phyloP scores from a whole-genome alignment of 2,113 vertebrate species.

The Mormyrus iriodes region DNA sequence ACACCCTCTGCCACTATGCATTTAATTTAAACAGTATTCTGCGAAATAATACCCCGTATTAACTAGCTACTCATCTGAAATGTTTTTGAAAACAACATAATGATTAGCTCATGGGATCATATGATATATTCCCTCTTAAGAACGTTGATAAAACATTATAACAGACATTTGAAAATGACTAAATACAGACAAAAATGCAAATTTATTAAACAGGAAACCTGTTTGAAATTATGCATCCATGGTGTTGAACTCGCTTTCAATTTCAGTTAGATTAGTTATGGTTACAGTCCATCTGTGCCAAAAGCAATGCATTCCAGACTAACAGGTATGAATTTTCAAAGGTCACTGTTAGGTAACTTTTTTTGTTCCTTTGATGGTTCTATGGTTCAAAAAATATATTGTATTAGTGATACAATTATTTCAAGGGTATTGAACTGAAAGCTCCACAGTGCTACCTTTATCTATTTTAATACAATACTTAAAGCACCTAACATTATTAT shows the following conservation, averaged over 20 bases:
- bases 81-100: neutral
- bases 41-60: neutral
- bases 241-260: neutral
- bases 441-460: neutral
- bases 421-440: neutral
- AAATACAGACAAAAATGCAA: neutral
- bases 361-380: neutral
- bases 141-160: neutral
- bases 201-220: neutral
- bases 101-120: neutral
- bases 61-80: neutral
- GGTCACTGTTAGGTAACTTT: neutral
- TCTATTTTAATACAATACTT: neutral
- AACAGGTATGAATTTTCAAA: neutral
- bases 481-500: neutral
- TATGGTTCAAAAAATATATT: neutral
- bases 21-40: neutral
- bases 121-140: neutral
- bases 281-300: neutral
- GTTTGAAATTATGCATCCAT: neutral
- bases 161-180: neutral
- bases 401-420: neutral
- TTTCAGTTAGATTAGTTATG: neutral
- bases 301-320: neutral
- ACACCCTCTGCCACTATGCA: neutral